phyloP scores from a whole-genome alignment of 2,113 vertebrate genomes.

The Podarcis cretensis region DNA sequence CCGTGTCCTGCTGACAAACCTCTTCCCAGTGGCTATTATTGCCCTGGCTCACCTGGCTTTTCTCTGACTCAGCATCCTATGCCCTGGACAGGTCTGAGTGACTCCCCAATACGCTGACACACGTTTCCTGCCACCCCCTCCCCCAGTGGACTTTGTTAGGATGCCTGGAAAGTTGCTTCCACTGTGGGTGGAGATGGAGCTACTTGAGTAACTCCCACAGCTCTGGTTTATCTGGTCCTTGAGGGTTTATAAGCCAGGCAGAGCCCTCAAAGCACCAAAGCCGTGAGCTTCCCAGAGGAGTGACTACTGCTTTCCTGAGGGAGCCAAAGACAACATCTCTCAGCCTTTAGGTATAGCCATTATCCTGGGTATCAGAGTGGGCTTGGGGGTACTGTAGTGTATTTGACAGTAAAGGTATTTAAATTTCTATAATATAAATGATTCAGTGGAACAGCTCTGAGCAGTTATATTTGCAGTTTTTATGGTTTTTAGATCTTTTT shows the following conservation, averaged over 20 bases:
- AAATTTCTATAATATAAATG: too few species aligned
- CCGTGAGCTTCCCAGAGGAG: background rate
- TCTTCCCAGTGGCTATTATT: background rate
- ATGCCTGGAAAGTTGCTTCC: background rate
- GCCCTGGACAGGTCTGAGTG: background rate
- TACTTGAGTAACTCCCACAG: background rate
- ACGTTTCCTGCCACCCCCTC: too few species aligned
- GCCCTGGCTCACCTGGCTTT: background rate
- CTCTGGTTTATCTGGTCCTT: constrained; percentile 5
- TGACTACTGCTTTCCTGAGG: background rate
- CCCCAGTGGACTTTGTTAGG: too few species aligned
- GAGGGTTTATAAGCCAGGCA: background rate
- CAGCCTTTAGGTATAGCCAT: background rate
- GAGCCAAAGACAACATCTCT: background rate
- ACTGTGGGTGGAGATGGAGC: background rate
- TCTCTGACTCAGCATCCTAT: background rate
- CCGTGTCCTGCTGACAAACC: background rate
- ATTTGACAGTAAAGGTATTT: too few species aligned
- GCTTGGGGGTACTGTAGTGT: background rate
- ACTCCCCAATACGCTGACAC: background rate
- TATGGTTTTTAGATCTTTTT: too few species aligned
- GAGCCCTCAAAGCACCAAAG: background rate
- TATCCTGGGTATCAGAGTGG: too few species aligned
- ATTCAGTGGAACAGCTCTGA: too few species aligned
- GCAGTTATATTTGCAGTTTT: too few species aligned